These are phyloP conservation scores for Acanthisitta chloris DNA, from an alignment of 2,113 vertebrate species.

Conservation along the genomic window DNA sequence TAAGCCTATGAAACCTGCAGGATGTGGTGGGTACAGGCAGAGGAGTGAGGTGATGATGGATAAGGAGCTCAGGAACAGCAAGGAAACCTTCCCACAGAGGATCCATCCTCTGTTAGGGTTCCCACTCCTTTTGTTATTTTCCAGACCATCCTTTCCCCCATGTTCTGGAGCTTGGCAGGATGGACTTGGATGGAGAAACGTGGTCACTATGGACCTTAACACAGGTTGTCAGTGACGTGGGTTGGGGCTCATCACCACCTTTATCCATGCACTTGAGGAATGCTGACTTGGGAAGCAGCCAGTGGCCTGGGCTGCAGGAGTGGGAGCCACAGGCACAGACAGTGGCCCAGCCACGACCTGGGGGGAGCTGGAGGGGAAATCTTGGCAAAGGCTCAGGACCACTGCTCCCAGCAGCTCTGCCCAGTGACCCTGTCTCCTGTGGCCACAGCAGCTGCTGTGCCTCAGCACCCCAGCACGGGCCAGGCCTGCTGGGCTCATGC, in stretches of 20 bases:
- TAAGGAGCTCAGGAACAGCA: too few relatives aligned
- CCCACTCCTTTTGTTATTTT: background rate
- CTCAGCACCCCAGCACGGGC: fast-evolving
- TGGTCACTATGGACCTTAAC: background rate
- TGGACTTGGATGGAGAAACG: background rate
- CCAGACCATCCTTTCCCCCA: background rate
- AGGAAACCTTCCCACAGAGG: background rate
- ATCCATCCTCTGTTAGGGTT: background rate
- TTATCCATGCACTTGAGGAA: background rate
- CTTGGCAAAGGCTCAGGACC: fast-evolving
- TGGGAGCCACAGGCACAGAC: background rate
- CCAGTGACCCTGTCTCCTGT: fast-evolving
- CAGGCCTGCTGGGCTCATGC: background rate
- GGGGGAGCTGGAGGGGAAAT: background rate
- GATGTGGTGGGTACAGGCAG: fast-evolving
- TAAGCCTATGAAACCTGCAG: too few relatives aligned
- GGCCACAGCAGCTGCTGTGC: background rate
- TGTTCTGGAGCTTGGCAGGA: background rate
- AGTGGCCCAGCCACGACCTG: background rate
- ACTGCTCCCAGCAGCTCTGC: background rate
- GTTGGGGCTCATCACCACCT: background rate
- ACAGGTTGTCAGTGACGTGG: background rate
- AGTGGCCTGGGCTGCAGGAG: background rate
- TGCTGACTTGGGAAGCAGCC: background rate
- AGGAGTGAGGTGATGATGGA: fast-evolving